phyloP scores from a whole-genome alignment of 2,888 invertebrate genomes.

The Dolomedes plantarius region DNA sequence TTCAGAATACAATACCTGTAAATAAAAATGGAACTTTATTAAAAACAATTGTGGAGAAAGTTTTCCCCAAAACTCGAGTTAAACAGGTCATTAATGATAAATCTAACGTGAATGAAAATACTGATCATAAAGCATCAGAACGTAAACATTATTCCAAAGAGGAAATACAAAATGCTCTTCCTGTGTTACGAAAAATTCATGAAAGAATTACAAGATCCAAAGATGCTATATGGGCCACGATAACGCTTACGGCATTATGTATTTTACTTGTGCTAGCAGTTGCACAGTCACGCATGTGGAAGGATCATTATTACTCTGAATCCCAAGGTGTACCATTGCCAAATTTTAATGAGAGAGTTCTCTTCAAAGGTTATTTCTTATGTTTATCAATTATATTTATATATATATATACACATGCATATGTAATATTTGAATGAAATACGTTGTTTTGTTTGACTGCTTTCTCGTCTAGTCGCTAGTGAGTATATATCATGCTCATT shows the following conservation, averaged over 20 bases:
- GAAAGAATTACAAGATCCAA: constrained; percentile 51
- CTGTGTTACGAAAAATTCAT: constrained; percentile 48
- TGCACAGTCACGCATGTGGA: constrained; percentile 67
- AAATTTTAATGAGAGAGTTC: constrained; percentile 66
- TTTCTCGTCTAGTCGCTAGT: too few relatives aligned
- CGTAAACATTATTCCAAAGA: background rate
- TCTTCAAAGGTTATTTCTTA: constrained; percentile 67
- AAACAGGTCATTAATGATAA: too few relatives aligned
- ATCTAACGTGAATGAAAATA: too few relatives aligned
- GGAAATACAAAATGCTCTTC: background rate
- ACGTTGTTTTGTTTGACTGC: too few relatives aligned
- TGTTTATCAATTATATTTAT: too few relatives aligned
- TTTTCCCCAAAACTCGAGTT: too few relatives aligned
- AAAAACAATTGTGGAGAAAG: background rate
- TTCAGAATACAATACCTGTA: background rate
- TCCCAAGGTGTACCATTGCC: constrained; percentile 57
- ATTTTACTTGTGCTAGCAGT: constrained; percentile 56
- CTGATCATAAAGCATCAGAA: background rate
- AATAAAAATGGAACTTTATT: background rate
- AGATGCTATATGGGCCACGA: constrained; percentile 68
- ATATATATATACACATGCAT: too few relatives aligned
- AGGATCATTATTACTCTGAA: constrained; percentile 45
- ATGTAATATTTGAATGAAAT: too few relatives aligned
- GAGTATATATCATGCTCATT: too few relatives aligned
- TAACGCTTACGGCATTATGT: constrained; percentile 59